Conservation (phyloP, 53 echinoderm and acorn worm genomes). For the Apostichopus leukothele region DNA sequence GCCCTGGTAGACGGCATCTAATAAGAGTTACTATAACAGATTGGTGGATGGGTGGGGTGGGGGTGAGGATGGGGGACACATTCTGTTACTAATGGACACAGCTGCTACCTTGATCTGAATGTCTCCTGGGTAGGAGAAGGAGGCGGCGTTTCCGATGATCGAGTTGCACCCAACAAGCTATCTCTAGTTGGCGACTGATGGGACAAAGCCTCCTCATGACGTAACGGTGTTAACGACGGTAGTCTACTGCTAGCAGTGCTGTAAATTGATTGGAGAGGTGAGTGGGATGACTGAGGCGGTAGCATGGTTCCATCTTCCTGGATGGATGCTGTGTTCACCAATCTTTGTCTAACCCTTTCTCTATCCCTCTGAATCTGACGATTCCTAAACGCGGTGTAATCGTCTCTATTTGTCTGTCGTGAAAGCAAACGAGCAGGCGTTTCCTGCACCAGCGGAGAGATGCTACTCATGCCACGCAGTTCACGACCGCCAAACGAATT, state of each 20-base stretch:
- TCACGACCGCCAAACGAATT: background rate
- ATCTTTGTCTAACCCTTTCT: background rate
- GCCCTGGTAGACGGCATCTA: background rate
- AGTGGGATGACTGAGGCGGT: background rate
- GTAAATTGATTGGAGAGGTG: background rate
- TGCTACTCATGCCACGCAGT: background rate
- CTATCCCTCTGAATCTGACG: conserved; percentile 28
- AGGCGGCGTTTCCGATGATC: background rate
- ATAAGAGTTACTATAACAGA: background rate
- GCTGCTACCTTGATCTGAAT: background rate
- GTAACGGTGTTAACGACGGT: background rate
- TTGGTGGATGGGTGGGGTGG: too few species aligned
- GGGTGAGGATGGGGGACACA: too few species aligned
- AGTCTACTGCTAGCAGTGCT: background rate
- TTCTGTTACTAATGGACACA: too few species aligned
- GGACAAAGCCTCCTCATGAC: background rate
- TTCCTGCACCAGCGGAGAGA: background rate
- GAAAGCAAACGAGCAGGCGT: background rate
- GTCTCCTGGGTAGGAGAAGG: conserved; percentile 2
- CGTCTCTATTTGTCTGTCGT: background rate
- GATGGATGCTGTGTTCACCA: background rate
- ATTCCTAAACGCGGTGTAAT: conserved; percentile 4
- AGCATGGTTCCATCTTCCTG: background rate
- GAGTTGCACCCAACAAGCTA: conserved; percentile 1
- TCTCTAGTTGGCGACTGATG: background rate